Evolutionary conservation across 2,888 invertebrate genomes (phyloP), one percentile per base, ranked within the genome.

Genomic region (Belgica antarctica): DNA sequence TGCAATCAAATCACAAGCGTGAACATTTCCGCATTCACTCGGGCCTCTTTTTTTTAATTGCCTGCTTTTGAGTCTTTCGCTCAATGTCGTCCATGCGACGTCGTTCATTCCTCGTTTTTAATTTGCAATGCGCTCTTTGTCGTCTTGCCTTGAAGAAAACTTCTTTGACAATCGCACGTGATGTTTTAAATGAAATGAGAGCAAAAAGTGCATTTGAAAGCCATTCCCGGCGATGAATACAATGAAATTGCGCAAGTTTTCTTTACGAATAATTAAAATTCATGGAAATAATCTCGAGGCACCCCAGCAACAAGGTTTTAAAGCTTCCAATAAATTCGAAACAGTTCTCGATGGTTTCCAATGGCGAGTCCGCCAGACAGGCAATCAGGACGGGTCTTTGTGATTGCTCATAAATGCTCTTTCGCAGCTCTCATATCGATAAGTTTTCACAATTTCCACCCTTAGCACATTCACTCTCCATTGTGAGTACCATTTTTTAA

Each of bases 301-400:
- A n/a, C n/a, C n/a, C n/a, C n/a, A n/a, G n/a, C n/a, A n/a, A n/a
- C n/a, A n/a, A n/a, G n/a, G n/a, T n/a, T n/a, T n/a, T n/a, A n/a
- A n/a, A 41, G 41, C 41, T 57, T 8, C 2, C 12, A n/a, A 15
- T 10, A n/a, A 47, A 47, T 15, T 15, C n/a, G 47, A 15, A 3
- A n/a, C 12, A 57, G 15, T 22, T 10, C 12, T 57, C 22, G 57
- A 57, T n/a, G 63, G 63, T 36, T 63, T 63, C 63, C 63, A 63
- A 63, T 36, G n/a, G 63, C 7, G 63, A 63, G 22, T n/a, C 12
- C 19, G n/a, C 34, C 63, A 63, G 63, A 36, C 17, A 17, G 17
- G 63, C 19, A 63, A 19, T 63, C 22, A 63, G 63, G 63, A 12
- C n/a, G 41, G n/a, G 41, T n/a, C 41, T 41, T 41, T 41, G 41